Base-by-base conservation (phyloP, 2,888 invertebrate genomes). In the Himalopsyche tibetana region DNA sequence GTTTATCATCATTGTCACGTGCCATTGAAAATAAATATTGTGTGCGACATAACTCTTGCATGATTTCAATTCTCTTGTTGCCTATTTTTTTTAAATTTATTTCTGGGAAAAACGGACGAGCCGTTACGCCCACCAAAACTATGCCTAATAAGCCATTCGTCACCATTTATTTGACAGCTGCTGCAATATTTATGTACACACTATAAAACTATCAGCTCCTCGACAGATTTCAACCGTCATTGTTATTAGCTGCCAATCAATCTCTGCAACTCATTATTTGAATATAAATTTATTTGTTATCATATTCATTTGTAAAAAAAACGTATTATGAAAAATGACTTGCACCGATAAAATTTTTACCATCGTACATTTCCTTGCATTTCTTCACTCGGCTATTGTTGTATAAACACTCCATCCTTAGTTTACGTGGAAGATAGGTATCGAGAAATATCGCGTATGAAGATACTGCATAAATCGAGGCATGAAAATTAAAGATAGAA, bases 41-140 rank as follows among this genome's bases (percentile, higher is more conserved):
- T 69, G 36, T 69, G 69, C 69, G 28, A 69, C 4, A 28, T 19
- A 36, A 69, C 45, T 11, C 28, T 63, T n/a, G n/a, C 3, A 36
- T 69, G 69, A 69, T 69, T 28, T 28, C 5, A 36, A 69, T 69
- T 11, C 69, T 69, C 69, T 69, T 28, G 69, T 19, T 69, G 69
- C 69, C 36, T 36, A 69, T 69, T 36, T 69, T 69, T 69, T 69
- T 69, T 69, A 69, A n/a, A n/a, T 69, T 69, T 69, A 36, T 36
- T 69, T 69, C 69, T 28, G 69, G 69, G 69, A 69, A 45, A 45
- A 69, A 36, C 69, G 28, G 17, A n/a, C 56, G 28, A 69, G 69
- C 36, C 8, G 69, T 69, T 69, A 69, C 69, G 69, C 69, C 69
- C 69, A 69, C 69, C 69, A 4, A 69, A 69, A 69, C 69, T 69